phyloP scores from a whole-genome alignment of 2,888 invertebrate genomes.

The Drosophila sordidula region DNA sequence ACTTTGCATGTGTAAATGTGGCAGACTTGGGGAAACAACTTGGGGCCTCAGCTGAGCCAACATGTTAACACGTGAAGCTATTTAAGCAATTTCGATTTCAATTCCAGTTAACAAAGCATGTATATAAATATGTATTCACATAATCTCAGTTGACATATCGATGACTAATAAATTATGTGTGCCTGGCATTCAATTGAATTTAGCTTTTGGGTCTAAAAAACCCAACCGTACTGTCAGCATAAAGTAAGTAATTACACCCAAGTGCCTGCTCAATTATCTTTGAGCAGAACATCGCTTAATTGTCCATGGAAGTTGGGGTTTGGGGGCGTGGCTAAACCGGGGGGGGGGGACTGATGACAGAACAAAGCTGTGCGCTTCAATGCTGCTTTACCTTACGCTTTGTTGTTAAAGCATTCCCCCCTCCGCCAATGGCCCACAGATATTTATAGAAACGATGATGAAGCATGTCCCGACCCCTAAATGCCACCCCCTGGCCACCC shows the following conservation, averaged over 20 bases:
- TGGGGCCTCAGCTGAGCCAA: slow-evolving; percentile 32
- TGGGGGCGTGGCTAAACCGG: background rate
- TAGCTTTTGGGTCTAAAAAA: slow-evolving; percentile 37
- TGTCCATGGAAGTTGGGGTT: slow-evolving; percentile 44
- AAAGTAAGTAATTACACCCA: slow-evolving; percentile 83
- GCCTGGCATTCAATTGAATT: slow-evolving; percentile 52
- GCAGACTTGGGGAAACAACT: slow-evolving; percentile 36
- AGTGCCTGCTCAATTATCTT: slow-evolving; percentile 84
- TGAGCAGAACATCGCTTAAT: slow-evolving; percentile 73
- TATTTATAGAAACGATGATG: slow-evolving; percentile 48
- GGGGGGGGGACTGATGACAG: slow-evolving; percentile 23
- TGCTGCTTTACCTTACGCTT: slow-evolving; percentile 52
- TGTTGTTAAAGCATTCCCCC: slow-evolving; percentile 3
- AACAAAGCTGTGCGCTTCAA: slow-evolving; percentile 69
- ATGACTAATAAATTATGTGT: slow-evolving; percentile 50
- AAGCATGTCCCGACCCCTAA: slow-evolving; percentile 29
- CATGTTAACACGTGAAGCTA: slow-evolving; percentile 71
- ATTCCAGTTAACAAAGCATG: slow-evolving; percentile 2
- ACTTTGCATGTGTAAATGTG: slow-evolving; percentile 70
- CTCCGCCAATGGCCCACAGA: background rate
- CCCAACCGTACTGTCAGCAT: slow-evolving; percentile 59
- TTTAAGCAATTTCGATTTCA: slow-evolving; percentile 53
- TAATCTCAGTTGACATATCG: background rate
- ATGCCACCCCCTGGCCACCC: background rate
- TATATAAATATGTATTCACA: slow-evolving; percentile 18